Evolutionary conservation across 1,140 invertebrate genomes (phyloP), one percentile per base, ranked within the genome.

Genomic region (Magallana ariakensis): DNA sequence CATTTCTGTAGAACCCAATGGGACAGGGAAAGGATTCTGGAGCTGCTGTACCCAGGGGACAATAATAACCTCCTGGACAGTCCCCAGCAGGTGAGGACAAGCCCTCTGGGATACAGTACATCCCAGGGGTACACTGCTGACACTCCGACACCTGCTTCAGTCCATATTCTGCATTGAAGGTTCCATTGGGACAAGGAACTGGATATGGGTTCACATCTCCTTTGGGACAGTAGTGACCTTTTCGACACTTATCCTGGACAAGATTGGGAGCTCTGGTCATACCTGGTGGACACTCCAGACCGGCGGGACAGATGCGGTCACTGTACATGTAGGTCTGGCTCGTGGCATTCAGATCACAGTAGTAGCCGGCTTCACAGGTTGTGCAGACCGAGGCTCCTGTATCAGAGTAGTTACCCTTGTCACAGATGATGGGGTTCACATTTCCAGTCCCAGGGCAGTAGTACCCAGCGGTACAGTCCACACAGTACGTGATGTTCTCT

Each of bases 1-100:
- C 91, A 82, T 94, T 93, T 46, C 93, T 88, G 90, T 93, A 94
- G 85, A 94, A 94, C 26, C 94, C 93, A 81, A 94, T 92, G 10
- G 93, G 92, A 87, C 93, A 94, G 1, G 93, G 93, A 87, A 85
- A 94, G 8, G 89, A 85, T 58, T 91, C 62, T 16, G 89, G 46
- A 33, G 84, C 87, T 9, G 89, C 93, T 26, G 93, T 94, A 33
- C 93, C 93, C 90, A 80, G 88, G 84, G 54, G 93, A 88, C 94
- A 94, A 86, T 94, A 94, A 62, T 92, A 85, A n/a, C 93, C 93
- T 26, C 90, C 90, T 7, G 92, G 90, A 83, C 93, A 93, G 13
- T 90, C 87, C n/a, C 90, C 93, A 19, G 90, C 92, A 19, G 92
- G 91, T 0, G 83, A 57, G 11, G 60, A 56, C 15, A 93, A 80